A percentile compares a stretch with the other conserved stretches of the same genome.
Conservation (phyloP, 1,140 invertebrate species). For the Brachionus manjavacas region DNA sequence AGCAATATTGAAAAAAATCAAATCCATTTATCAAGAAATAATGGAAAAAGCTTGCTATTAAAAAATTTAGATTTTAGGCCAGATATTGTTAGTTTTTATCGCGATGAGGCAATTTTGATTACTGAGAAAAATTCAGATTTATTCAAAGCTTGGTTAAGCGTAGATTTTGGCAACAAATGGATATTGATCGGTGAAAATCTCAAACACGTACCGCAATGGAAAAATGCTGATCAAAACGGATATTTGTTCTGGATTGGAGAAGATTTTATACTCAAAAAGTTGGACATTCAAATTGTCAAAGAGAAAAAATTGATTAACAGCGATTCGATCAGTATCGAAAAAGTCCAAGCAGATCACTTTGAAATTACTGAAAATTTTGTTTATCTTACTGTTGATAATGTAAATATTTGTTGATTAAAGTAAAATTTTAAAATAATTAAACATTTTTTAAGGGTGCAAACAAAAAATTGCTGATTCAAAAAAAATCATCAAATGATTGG, state of each 20-base stretch:
- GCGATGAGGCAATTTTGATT: background rate
- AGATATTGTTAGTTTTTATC: background rate
- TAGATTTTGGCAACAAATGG: background rate
- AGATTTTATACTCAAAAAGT: background rate
- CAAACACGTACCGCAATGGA: background rate
- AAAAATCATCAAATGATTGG: background rate
- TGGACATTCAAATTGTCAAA: background rate
- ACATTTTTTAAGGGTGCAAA: background rate
- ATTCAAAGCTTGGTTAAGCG: background rate
- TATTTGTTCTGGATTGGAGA: background rate
- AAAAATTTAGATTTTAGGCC: background rate
- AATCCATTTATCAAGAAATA: slow-evolving; percentile 21
- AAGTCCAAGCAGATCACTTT: background rate
- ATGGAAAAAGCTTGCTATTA: background rate
- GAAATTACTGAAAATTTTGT: background rate
- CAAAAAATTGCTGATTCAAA: background rate
- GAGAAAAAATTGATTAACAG: background rate
- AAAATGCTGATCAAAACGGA: background rate
- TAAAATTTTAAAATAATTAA: background rate
- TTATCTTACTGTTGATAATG: background rate
- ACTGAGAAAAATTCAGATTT: background rate
- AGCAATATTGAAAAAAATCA: background rate
- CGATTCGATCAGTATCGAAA: background rate
- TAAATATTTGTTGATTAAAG: background rate
- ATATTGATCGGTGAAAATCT: background rate